Evolutionary conservation across 2,113 vertebrate genomes (phyloP), one percentile per base, ranked within the genome.

Genomic region (Myotis lucifugus): DNA sequence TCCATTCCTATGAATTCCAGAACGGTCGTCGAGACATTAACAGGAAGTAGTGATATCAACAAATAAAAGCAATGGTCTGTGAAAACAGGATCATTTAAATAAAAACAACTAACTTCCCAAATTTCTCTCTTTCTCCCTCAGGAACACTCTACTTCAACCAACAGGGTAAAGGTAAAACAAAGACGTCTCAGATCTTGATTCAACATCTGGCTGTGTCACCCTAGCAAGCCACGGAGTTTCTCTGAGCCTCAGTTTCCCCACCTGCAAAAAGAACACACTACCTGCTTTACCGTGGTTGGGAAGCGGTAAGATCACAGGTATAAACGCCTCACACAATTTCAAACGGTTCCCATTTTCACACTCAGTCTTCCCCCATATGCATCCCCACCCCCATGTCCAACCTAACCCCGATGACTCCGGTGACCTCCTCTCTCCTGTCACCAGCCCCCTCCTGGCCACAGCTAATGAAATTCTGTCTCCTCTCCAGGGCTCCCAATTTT

Each of bases 241-340:
- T 56, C 40, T n/a, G 61, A 82, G 52, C 52, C 66, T 96, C 92
- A 23, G 40, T 90, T 64, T 85, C 72, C 90, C 52, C 19, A 50
- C 17, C 40, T 34, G 27, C 27, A 70, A 79, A 74, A 79, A 46
- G 13, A 48, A 72, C 7, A 29, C 2, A 23, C 27, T 19, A 52
- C 14, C 79, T 19, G 21, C 52, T 86, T 78, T 18, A 25, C 19
- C 52, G 18, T 0, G 59, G 56, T 3, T 72, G 27, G 32, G 67
- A 88, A 89, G 37, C 52, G 3, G 1, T 8, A 23, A 72, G 61
- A 46, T 48, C 64, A 23, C 0, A 37, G 32, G 48, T 52, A 50
- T 21, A 64, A 27, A 72, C 0, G 13, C 25, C 37, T 89, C 50
- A 32, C 25, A 34, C 37, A 46, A 29, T 29, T 52, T 37, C 50